phyloP scores from a whole-genome alignment of 2,113 vertebrate species.

The Zootoca vivipara region DNA sequence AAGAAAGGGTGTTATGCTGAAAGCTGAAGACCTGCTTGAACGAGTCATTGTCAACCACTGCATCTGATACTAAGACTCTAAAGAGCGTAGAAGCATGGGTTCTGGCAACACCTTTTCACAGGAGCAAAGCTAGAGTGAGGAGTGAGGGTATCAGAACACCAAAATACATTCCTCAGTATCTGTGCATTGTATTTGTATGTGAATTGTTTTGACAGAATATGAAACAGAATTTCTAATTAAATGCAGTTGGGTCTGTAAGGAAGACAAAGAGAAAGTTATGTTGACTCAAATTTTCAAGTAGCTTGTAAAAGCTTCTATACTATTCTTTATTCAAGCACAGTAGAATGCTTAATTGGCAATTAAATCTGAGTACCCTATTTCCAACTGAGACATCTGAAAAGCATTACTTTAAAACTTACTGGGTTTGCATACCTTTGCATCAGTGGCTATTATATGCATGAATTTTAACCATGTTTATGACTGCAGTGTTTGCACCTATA shows the following conservation, averaged over 20 bases:
- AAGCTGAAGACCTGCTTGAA: slow-evolving; percentile 19
- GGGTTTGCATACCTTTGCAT: not conserved
- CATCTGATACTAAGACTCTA: slow-evolving; percentile 17
- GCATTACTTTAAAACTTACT: not conserved
- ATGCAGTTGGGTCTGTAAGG: slow-evolving; percentile 37
- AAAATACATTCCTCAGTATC: slow-evolving; percentile 19
- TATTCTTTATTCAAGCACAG: slow-evolving; percentile 25
- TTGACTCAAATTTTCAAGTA: slow-evolving; percentile 24
- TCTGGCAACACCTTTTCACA: not conserved
- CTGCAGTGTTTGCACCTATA: fast-evolving
- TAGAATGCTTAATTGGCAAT: slow-evolving; percentile 50
- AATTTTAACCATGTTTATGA: not conserved
- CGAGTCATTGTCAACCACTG: slow-evolving; percentile 38
- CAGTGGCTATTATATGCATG: not conserved
- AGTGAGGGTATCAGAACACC: slow-evolving; percentile 14
- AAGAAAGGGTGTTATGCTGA: not conserved
- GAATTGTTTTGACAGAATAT: slow-evolving; percentile 48
- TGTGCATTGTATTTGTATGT: slow-evolving; percentile 47
- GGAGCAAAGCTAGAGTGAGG: slow-evolving; percentile 35
- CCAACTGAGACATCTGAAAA: not conserved
- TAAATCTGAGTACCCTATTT: not conserved
- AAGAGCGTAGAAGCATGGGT: slow-evolving; percentile 17
- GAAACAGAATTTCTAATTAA: slow-evolving; percentile 53
- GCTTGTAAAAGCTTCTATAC: slow-evolving; percentile 37
- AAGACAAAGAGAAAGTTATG: slow-evolving; percentile 38